Evolutionary conservation across 2,888 invertebrate species (phyloP), one percentile per base, ranked within the genome.

Genomic region (Sarcophaga variegata): DNA sequence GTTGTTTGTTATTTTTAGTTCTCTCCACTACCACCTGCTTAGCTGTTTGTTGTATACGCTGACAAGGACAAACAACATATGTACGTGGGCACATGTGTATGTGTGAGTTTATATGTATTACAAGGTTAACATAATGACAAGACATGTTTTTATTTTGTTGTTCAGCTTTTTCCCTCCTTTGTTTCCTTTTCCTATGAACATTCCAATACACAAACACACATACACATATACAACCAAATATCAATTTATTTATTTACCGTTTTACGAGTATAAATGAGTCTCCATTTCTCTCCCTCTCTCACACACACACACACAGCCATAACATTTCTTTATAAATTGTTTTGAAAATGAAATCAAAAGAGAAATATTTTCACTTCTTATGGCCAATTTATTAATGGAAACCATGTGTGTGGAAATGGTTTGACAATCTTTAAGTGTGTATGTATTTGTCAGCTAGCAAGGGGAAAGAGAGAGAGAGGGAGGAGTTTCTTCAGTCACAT

Each of bases 71-170:
- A 4, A 71, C 20, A 27, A 54, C 63, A 37, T 47, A 1, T 4
- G n/a, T 79, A 47, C 67, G 60, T 37, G 6, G 37, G n/a, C 27
- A 20, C 60, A 11, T 14, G 11, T 54, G 17, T 62, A 37, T 20
- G 45, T 49, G 14, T 49, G 49, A 14, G 49, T 49, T 11, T 49
- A 49, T 49, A 14, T 54, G 54, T 70, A 69, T 59, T n/a, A 64
- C 72, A 83, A 60, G 45, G 69, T 64, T 76, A 80, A 84, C 60
- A 84, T 67, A 45, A 67, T 71, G 64, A 83, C 79, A 83, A 75
- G 75, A 70, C 66, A 76, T 80, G 75, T 67, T 80, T 84, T 74
- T 59, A 49, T 82, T 66, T 60, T 8, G 54, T 59, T 54, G 54
- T 59, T 54, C 8, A 37, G 10, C 10, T 37, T 10, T 37, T 37